These are phyloP conservation scores for Sakesphorus luctuosus DNA, from an alignment of 2,113 vertebrate genomes.

Conservation along the genomic window DNA sequence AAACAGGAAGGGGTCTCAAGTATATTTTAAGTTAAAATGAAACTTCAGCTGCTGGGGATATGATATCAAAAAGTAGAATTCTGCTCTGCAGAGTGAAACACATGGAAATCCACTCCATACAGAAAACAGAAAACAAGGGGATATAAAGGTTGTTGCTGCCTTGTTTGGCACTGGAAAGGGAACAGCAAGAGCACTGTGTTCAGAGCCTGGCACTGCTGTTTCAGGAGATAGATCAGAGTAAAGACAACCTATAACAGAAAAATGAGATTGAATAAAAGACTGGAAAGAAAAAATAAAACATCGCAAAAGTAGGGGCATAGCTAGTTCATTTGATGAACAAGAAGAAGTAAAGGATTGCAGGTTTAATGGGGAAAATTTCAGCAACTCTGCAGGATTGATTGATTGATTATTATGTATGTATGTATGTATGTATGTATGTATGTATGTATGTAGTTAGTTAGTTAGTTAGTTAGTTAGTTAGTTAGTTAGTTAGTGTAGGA, in stretches of 20 bases:
- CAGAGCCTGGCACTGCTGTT: neutral
- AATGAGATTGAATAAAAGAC: neutral
- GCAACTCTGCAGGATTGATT: rapidly evolving
- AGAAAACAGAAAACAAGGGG: neutral
- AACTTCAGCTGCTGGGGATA: neutral
- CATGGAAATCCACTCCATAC: neutral
- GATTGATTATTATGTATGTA: too few species aligned
- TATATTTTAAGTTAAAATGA: neutral
- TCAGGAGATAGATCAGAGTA: neutral
- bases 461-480: too few species aligned
- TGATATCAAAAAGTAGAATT: neutral
- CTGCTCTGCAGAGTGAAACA: neutral
- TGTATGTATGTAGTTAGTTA: too few species aligned
- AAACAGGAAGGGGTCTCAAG: neutral
- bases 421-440: too few species aligned
- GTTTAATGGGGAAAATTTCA: neutral
- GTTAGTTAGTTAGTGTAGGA: too few species aligned
- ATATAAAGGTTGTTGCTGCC: neutral
- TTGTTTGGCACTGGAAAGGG: neutral
- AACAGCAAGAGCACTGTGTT: neutral
- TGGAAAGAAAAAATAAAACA: neutral
- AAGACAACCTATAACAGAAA: neutral
- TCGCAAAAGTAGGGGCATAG: neutral
- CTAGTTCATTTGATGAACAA: neutral
- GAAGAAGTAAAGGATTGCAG: neutral